Evolutionary conservation across 2,888 invertebrate genomes (phyloP), one percentile per base, ranked within the genome.

Genomic region (Temnothorax ravouxi): DNA sequence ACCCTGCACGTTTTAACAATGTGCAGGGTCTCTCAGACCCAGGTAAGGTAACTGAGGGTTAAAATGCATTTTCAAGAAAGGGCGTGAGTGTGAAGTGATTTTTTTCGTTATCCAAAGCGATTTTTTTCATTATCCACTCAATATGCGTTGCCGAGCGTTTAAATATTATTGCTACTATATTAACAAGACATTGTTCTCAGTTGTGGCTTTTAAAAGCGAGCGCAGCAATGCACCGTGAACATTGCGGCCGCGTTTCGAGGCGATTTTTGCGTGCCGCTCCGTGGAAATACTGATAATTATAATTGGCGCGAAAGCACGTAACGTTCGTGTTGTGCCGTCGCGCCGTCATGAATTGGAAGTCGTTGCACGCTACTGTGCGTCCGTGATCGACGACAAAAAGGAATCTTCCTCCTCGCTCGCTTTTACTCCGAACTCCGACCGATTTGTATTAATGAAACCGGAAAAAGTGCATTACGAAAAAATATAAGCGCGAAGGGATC

Each of bases 291-390:
- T 84, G 84, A 89, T 88, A 87, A 89, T 88, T 88, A 89, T 85
- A 85, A 85, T 74, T 83, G 83, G 86, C 88, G 89, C 89, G 85
- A 87, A 84, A 87, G 85, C 87, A 88, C 83, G 88, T 88, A 87
- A 88, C 86, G 83, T 87, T 89, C 89, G 85, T 74, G 88, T 83
- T 66, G 21, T 41, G 41, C 44, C 56, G 44, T 84, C 69, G 64
- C 61, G 64, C 77, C 74, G 77, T 87, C 87, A 59, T 87, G 83
- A 88, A 88, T 87, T 79, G 87, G 69, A 56, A 67, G 72, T 41
- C 52, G 69, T 59, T 61, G 76, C 87, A 80, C 83, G 84, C 83
- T 67, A 88, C 76, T 67, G 86, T 84, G 74, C 86, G 61, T 69
- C 61, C 54, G 72, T 72, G 87, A 87, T 87, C 89, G 72, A 59